phyloP scores from a whole-genome alignment of 2,797 vertebrate genomes.

The Capromys pilorides region DNA sequence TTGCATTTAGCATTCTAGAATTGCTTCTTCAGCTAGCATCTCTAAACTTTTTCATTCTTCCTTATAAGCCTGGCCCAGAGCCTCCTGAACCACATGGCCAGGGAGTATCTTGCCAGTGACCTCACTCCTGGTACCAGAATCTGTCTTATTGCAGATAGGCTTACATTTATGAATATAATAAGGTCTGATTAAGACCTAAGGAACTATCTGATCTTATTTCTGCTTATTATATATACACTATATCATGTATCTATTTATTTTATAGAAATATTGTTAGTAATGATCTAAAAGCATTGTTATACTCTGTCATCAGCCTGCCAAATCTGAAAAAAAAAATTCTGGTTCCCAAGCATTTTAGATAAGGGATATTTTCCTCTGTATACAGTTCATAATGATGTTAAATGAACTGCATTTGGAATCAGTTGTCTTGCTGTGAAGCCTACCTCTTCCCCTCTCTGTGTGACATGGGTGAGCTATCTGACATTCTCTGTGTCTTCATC shows the following conservation, averaged over 20 bases:
- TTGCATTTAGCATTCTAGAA: not conserved
- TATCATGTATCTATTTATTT: not conserved
- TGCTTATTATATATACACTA: rapidly evolving
- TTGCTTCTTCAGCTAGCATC: not conserved
- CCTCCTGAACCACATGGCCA: not conserved
- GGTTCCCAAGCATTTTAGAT: not conserved
- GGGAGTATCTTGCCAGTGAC: not conserved
- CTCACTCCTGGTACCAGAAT: not conserved
- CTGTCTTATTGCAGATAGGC: not conserved
- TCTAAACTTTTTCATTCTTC: not conserved
- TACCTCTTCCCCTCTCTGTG: not conserved
- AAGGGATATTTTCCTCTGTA: not conserved
- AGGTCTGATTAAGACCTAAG: not conserved
- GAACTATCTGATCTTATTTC: not conserved
- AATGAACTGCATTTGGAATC: not conserved
- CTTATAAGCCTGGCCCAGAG: not conserved
- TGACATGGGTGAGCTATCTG: not conserved
- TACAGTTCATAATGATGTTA: not conserved
- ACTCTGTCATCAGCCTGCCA: not conserved
- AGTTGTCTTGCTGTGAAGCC: not conserved
- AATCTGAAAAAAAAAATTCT: not conserved
- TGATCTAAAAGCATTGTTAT: not conserved
- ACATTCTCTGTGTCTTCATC: not conserved
- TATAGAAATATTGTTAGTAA: not conserved
- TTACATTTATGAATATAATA: conserved; percentile 16